Percentiles rank a stretch among this genome's conserved stretches.
phyloP scores from a whole-genome alignment of 2,888 invertebrate species.

The Nebria salina region DNA sequence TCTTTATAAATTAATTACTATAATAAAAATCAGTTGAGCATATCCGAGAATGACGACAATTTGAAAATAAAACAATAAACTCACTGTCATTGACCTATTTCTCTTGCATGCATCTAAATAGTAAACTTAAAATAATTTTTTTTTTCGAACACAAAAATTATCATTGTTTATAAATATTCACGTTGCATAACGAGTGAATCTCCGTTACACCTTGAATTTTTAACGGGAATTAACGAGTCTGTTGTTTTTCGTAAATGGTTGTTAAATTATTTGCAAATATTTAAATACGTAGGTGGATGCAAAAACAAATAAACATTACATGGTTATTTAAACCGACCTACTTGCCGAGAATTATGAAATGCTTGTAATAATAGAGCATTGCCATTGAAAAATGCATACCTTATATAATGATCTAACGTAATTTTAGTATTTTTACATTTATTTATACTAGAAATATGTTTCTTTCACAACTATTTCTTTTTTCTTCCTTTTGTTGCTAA shows the following conservation, averaged over 20 bases:
- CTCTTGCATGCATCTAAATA: not conserved
- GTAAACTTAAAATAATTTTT: not conserved
- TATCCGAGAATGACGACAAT: slow-evolving; percentile 14
- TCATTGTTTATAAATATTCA: not conserved
- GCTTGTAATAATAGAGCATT: slow-evolving; percentile 18
- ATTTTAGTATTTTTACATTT: not conserved
- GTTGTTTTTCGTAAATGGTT: not conserved
- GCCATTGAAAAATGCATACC: slow-evolving; percentile 27
- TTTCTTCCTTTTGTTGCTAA: not conserved
- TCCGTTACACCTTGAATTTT: slow-evolving; percentile 27
- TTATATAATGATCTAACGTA: slow-evolving; percentile 24
- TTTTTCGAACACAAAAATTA: not conserved
- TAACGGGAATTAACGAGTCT: not conserved
- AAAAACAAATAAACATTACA: slow-evolving; percentile 2
- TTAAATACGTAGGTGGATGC: slow-evolving; percentile 10
- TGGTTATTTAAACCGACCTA: slow-evolving; percentile 5
- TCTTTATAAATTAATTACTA: slow-evolving; percentile 1
- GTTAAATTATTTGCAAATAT: not conserved
- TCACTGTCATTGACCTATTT: slow-evolving; percentile 14
- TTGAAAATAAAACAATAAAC: not conserved
- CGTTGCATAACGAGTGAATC: slow-evolving; percentile 38
- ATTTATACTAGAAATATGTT: not conserved
- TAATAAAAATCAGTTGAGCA: slow-evolving; percentile 18
- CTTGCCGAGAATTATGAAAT: slow-evolving; percentile 18
- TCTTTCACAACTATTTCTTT: not conserved